Evolutionary conservation across 2,113 vertebrate species (phyloP).

Genomic region (Corythornis cristatus): DNA sequence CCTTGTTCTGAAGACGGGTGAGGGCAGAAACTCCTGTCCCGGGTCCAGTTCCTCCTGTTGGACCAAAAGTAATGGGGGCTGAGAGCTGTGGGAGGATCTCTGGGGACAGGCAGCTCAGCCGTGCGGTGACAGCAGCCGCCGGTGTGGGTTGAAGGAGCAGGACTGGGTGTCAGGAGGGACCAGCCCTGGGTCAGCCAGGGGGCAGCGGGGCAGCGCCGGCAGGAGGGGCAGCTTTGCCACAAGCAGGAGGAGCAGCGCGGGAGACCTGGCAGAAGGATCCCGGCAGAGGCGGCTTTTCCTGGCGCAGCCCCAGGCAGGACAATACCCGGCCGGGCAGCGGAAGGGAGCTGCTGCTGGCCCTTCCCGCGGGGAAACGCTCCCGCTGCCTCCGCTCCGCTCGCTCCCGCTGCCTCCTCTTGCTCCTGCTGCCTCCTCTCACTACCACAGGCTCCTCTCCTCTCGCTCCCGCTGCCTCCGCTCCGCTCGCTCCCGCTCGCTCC

Average conservation of each 20-base stretch:
- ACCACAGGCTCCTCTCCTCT: too few species aligned
- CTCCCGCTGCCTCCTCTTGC: conserved; percentile 5
- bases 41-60: not conserved
- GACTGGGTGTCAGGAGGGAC: not conserved
- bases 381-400: not conserved
- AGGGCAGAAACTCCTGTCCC: not conserved
- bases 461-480: not conserved
- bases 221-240: not conserved
- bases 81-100: not conserved
- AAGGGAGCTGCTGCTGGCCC: conserved; percentile 58
- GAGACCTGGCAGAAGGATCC: not conserved
- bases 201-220: not conserved
- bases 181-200: not conserved
- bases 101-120: accelerated
- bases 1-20: not conserved
- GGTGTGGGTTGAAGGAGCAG: accelerated
- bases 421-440: not conserved
- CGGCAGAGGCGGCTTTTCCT: conserved; percentile 4
- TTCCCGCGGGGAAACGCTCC: conserved; percentile 32
- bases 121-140: not conserved
- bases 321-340: not conserved
- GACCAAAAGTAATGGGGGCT: not conserved
- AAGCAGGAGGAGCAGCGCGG: accelerated
- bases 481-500: not conserved
- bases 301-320: not conserved